Conservation (phyloP, 2,888 invertebrate genomes). For the Odontocolon sp. region DNA sequence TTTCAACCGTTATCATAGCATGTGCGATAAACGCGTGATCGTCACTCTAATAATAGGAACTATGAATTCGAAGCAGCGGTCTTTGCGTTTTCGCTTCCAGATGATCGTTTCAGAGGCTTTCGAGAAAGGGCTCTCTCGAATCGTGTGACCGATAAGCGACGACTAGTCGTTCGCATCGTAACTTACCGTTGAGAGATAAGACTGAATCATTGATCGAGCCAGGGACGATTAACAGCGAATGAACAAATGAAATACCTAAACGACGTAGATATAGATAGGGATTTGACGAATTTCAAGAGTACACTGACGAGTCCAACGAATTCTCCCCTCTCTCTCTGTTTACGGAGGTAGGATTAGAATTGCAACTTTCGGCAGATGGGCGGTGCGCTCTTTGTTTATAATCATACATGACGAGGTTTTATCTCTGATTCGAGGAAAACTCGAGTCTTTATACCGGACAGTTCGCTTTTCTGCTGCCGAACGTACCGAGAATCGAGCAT, state of each 20-base stretch:
- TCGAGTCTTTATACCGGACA: background rate
- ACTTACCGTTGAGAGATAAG: constrained; percentile 57
- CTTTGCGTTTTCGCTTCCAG: background rate
- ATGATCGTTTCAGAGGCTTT: constrained; percentile 13
- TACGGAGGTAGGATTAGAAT: background rate
- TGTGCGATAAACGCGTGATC: constrained; percentile 15
- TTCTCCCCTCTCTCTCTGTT: background rate
- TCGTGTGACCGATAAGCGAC: constrained; percentile 59
- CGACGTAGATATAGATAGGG: background rate
- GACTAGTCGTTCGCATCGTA: constrained; percentile 49
- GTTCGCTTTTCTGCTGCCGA: background rate
- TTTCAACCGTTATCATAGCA: constrained; percentile 33
- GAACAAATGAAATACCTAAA: background rate
- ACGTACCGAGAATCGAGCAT: constrained; percentile 1
- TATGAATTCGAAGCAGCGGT: background rate
- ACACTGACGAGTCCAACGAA: too few relatives aligned
- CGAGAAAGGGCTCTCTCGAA: constrained; percentile 39
- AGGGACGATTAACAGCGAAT: background rate
- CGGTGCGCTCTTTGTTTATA: too few relatives aligned
- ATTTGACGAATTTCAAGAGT: background rate
- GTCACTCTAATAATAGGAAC: constrained; percentile 46
- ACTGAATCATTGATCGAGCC: constrained; percentile 35
- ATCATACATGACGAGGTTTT: constrained; percentile 17
- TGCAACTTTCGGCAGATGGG: background rate
- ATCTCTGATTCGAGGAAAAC: constrained; percentile 9